Base-by-base conservation (phyloP, 2,113 vertebrate genomes). In the Forbesichthys papilliferus region DNA sequence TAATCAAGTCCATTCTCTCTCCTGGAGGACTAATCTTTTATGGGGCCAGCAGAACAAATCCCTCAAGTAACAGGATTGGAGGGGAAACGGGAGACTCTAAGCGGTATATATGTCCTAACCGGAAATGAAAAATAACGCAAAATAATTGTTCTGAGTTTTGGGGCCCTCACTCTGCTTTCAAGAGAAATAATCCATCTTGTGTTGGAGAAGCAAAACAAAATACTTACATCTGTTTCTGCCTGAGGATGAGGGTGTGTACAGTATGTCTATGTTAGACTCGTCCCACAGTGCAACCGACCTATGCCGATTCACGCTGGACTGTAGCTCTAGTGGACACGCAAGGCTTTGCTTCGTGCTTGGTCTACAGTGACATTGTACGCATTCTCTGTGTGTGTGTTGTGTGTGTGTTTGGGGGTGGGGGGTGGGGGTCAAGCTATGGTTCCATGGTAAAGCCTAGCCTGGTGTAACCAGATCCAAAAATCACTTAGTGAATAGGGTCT, bases 1-100 rank as follows among this genome's bases (percentile, higher is more conserved):
- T 93, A 92, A 93, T 93, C 92, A 93, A 92, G 91, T 92, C 88
- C 84, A 90, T 91, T 93, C 91, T 89, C 90, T 90, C 88, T 91
- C 89, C 90, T 85, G 48, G 72, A 89, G 88, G 88, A 87, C 88
- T 92, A 91, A 93, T 92, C 92, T 92, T 92, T 92, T 92, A 92
- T 90, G 78, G 88, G 86, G 75, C 80, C 80, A 74, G 79, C 84
- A 86, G 89, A 88, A 90, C 89, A 87, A 92, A 91, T 91, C 89
- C 89, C 79, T 58, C 75, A 79, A 33, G 85, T 92, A 92, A 93
- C 89, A 91, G 88, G 91, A 93, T 92, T 92, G 84, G 81, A 5
- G 58, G 65, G 81, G 71, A 89, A 86, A 73, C 71, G 74, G 73
- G 67, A 77, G 83, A 81, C 68, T 79, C 66, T 77, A 66, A 7